Conservation (phyloP, 2,888 invertebrate species). For the Cheilosia scutellata region DNA sequence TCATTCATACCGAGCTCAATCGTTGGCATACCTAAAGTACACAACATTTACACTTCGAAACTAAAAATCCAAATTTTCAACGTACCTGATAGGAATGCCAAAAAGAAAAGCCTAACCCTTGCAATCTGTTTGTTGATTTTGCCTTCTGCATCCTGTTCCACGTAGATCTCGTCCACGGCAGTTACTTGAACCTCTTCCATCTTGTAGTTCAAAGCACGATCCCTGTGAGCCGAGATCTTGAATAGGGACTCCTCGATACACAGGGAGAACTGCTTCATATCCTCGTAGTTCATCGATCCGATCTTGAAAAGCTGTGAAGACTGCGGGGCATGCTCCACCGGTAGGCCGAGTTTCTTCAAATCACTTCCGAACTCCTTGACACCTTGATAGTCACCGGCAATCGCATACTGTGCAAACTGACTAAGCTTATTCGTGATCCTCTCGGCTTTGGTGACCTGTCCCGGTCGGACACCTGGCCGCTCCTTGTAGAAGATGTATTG, state of each 20-base stretch:
- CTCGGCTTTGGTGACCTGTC: conserved; percentile 97
- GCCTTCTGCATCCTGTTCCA: conserved; percentile 94
- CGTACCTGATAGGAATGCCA: conserved; percentile 96
- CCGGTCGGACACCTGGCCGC: conserved; percentile 97
- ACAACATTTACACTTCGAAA: neutral
- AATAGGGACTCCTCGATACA: conserved; percentile 97
- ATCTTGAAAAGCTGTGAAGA: conserved; percentile 97
- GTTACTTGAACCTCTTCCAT: conserved; percentile 98
- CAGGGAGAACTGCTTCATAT: conserved; percentile 95
- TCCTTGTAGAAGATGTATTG: conserved; percentile 99
- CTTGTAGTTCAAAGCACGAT: conserved; percentile 95
- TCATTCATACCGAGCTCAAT: conserved; percentile 99
- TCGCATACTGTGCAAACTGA: conserved; percentile 96
- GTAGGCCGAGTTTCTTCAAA: conserved; percentile 95
- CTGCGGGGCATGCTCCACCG: conserved; percentile 99
- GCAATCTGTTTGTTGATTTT: conserved; percentile 95
- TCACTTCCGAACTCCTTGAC: conserved; percentile 97
- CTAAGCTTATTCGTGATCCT: conserved; percentile 95
- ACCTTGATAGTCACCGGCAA: conserved; percentile 96
- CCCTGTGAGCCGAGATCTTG: conserved; percentile 92
- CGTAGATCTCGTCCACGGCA: conserved; percentile 95
- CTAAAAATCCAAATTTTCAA: neutral
- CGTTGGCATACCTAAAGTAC: conserved; percentile 92
- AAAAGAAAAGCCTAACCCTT: conserved; percentile 96
- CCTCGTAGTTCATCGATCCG: conserved; percentile 94